A percentile compares a stretch with the other conserved stretches of the same genome.
Conservation (phyloP, 2,888 invertebrate genomes). For the Sphinx pinastri region DNA sequence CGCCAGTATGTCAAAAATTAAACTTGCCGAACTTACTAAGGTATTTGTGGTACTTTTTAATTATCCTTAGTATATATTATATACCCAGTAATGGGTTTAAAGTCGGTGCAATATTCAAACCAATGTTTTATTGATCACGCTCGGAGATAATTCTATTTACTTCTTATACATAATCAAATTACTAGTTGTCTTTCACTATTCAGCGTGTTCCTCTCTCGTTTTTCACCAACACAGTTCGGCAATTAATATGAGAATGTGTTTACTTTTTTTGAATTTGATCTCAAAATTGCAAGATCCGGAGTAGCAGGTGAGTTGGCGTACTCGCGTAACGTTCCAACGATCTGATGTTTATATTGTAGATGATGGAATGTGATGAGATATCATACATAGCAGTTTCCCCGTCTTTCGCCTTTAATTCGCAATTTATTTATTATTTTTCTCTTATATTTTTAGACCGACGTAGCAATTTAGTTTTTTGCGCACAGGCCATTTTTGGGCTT, state of each 20-base stretch:
- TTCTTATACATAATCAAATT: too few relatives aligned
- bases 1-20: neutral
- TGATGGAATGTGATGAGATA: slow-evolving; percentile 12
- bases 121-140: neutral
- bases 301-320: slow-evolving; percentile 58
- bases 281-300: slow-evolving; percentile 42
- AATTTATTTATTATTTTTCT: slow-evolving; percentile 26
- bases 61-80: neutral
- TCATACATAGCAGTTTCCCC: slow-evolving; percentile 19
- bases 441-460: slow-evolving; percentile 25
- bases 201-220: neutral
- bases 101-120: neutral
- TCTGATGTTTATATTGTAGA: slow-evolving; percentile 53
- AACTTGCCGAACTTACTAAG: neutral
- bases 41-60: neutral
- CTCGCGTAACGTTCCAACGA: slow-evolving; percentile 56
- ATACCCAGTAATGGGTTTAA: too few relatives aligned
- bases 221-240: slow-evolving; percentile 24
- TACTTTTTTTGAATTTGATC: slow-evolving; percentile 43
- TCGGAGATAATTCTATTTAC: too few relatives aligned
- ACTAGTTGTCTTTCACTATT: too few relatives aligned
- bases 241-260: neutral
- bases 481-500: slow-evolving; percentile 32
- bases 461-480: slow-evolving; percentile 21
- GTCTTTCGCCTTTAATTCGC: slow-evolving; percentile 20